Evolutionary conservation across 2,797 vertebrate genomes (phyloP).

Genomic region (Enteromius unitaeniatus): DNA sequence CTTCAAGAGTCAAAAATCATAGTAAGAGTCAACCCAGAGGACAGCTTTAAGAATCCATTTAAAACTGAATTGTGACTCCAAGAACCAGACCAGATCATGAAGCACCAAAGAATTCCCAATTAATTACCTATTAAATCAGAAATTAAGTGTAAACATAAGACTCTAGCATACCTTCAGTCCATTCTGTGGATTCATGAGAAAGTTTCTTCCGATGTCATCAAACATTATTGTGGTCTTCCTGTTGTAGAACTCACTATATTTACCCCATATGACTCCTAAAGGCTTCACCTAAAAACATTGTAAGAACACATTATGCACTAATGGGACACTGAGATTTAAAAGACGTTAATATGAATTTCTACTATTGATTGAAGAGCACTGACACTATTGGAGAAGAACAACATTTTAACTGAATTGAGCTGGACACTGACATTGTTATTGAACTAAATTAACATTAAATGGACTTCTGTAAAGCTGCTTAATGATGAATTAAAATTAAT

Average conservation of each 20-base stretch:
- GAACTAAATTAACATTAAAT: background rate
- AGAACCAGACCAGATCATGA: background rate
- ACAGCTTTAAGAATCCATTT: background rate
- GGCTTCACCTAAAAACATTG: constrained; percentile 88
- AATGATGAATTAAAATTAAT: background rate
- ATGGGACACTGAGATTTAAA: background rate
- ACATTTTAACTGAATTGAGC: background rate
- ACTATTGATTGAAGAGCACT: background rate
- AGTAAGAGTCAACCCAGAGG: too few relatives aligned
- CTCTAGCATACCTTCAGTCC: constrained; percentile 89
- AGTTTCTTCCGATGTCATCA: constrained; percentile 98
- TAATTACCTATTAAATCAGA: background rate
- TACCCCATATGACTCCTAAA: constrained; percentile 97
- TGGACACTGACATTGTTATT: background rate
- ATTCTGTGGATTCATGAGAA: constrained; percentile 99
- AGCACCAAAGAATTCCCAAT: background rate
- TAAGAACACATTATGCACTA: background rate
- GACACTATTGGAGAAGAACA: background rate
- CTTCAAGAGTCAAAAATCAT: too few relatives aligned
- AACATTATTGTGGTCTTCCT: constrained; percentile 99
- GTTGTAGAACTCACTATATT: constrained; percentile 94
- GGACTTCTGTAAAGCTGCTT: background rate
- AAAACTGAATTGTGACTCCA: background rate
- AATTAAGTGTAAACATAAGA: background rate
- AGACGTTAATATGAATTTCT: background rate